Percentiles rank a stretch among this genome's conserved stretches.
phyloP scores from a whole-genome alignment of 2,113 vertebrate genomes.

The human (Homo sapiens) region GRCh38 chr5:148736001-148736500 shows the following conservation, averaged over 20 bases:
- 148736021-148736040: background rate
- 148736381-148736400: background rate
- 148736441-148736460: background rate
- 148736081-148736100: background rate
- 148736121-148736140: background rate
- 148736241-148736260: background rate
- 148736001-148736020: background rate
- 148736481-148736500: background rate
- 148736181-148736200: background rate
- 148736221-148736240: background rate
- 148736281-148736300: background rate
- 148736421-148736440: background rate
- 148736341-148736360: background rate
- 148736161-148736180: background rate
- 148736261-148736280: background rate
- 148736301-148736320: background rate
- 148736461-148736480: background rate
- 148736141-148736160: background rate
- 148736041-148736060: background rate
- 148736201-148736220: background rate
- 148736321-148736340: background rate
- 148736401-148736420: background rate
- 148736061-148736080: background rate
- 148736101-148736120: background rate
- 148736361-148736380: background rate